phyloP scores from a whole-genome alignment of 2,797 vertebrate genomes.

The Sus cebifrons region DNA sequence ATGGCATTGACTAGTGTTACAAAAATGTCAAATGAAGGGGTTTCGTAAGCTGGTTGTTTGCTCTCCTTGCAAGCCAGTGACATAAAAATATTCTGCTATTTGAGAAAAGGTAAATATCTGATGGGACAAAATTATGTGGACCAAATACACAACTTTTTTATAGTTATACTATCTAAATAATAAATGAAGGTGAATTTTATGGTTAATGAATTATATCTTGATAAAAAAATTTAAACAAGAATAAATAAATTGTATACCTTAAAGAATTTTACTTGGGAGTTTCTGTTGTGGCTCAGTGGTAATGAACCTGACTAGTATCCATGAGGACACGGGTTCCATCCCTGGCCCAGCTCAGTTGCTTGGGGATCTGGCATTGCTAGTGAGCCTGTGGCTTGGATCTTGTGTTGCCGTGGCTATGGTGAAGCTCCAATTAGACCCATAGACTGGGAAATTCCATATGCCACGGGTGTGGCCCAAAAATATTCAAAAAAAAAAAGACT shows the following conservation, averaged over 20 bases:
- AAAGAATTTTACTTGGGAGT: slow-evolving; percentile 13
- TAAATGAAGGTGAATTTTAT: background rate
- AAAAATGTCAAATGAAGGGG: background rate
- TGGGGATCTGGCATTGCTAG: too few relatives aligned
- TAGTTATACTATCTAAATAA: background rate
- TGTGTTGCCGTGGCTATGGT: too few relatives aligned
- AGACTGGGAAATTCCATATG: too few relatives aligned
- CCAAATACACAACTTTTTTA: background rate
- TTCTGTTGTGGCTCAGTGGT: too few relatives aligned
- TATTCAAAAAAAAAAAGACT: background rate
- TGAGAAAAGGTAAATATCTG: background rate
- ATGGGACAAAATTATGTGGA: background rate
- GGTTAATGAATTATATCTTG: background rate
- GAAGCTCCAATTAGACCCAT: too few relatives aligned
- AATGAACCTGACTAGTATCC: too few relatives aligned
- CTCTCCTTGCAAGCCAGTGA: background rate
- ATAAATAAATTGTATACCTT: background rate
- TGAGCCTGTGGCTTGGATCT: too few relatives aligned
- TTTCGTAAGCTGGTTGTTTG: background rate
- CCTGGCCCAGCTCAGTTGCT: too few relatives aligned
- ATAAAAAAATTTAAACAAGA: background rate
- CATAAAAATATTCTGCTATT: background rate
- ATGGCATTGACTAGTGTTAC: background rate
- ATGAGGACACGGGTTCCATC: too few relatives aligned
- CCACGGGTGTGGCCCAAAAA: too few relatives aligned